Percentiles rank a stretch among this genome's conserved stretches.
These are phyloP conservation scores for Pedetes capensis DNA, from an alignment of 2,113 vertebrate genomes.

Conservation along the genomic window DNA sequence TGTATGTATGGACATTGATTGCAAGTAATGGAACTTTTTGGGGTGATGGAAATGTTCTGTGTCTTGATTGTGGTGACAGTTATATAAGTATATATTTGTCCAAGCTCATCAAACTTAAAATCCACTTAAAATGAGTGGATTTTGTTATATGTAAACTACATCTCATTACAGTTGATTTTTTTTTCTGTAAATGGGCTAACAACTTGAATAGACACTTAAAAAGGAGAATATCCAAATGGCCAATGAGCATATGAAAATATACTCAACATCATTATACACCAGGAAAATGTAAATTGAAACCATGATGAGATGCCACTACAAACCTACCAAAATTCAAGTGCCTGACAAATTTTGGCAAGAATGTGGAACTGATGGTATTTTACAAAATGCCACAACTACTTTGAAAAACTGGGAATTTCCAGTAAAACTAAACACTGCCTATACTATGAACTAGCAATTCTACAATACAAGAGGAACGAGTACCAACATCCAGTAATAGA, in stretches of 20 bases:
- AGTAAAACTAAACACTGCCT: not conserved
- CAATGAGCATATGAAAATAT: conserved; percentile 11
- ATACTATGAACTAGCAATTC: not conserved
- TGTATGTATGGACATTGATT: not conserved
- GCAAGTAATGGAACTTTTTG: not conserved
- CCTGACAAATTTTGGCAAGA: not conserved
- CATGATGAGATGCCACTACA: not conserved
- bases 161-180: not conserved
- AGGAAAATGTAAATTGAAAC: conserved; percentile 5
- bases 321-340: not conserved
- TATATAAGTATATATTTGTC: not conserved
- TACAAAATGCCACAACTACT: not conserved
- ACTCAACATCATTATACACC: not conserved
- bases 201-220: not conserved
- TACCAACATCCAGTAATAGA: not conserved
- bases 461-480: not conserved
- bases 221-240: not conserved
- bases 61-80: not conserved
- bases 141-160: not conserved
- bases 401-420: not conserved
- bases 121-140: not conserved
- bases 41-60: not conserved
- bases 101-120: not conserved
- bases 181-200: not conserved
- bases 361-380: not conserved